These are phyloP conservation scores for Brachionus calyciflorus DNA, from an alignment of 1,140 invertebrate species.

Conservation along the genomic window DNA sequence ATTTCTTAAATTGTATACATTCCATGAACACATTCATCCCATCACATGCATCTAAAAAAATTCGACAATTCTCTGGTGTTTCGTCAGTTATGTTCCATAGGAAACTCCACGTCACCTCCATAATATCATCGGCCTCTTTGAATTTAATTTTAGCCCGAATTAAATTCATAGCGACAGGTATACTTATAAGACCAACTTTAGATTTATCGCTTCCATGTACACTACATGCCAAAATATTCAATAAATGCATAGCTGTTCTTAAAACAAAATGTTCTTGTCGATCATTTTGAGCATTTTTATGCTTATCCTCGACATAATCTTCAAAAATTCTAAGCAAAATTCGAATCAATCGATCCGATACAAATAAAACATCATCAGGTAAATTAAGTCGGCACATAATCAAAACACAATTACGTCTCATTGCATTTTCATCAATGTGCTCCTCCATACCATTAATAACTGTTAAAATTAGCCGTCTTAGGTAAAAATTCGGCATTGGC, in stretches of 20 bases:
- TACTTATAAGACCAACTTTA: constrained; percentile 1
- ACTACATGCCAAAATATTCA: constrained; percentile 45
- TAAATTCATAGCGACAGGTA: constrained; percentile 26
- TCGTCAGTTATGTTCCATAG: constrained; percentile 95
- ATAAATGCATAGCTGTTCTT: constrained; percentile 35
- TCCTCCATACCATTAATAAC: constrained; percentile 50
- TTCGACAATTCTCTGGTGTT: constrained; percentile 82
- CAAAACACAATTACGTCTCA: constrained; percentile 91
- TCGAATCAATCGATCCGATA: constrained; percentile 5
- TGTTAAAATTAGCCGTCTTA: constrained; percentile 38
- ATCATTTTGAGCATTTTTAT: constrained; percentile 15
- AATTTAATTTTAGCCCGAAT: neutral
- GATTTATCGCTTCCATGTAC: constrained; percentile 24
- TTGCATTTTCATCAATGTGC: constrained; percentile 59
- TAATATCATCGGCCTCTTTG: constrained; percentile 68
- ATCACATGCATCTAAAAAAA: constrained; percentile 74
- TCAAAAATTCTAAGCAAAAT: constrained; percentile 26
- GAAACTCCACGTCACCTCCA: constrained; percentile 95
- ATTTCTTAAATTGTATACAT: constrained; percentile 71
- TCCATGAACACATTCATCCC: constrained; percentile 82
- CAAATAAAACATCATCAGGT: constrained; percentile 79
- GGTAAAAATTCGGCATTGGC: constrained; percentile 4
- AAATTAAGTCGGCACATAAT: constrained; percentile 91
- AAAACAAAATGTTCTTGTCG: constrained; percentile 27
- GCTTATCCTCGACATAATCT: constrained; percentile 11